Base-by-base conservation (phyloP, 2,797 vertebrate species). In the Amblyraja radiata region DNA sequence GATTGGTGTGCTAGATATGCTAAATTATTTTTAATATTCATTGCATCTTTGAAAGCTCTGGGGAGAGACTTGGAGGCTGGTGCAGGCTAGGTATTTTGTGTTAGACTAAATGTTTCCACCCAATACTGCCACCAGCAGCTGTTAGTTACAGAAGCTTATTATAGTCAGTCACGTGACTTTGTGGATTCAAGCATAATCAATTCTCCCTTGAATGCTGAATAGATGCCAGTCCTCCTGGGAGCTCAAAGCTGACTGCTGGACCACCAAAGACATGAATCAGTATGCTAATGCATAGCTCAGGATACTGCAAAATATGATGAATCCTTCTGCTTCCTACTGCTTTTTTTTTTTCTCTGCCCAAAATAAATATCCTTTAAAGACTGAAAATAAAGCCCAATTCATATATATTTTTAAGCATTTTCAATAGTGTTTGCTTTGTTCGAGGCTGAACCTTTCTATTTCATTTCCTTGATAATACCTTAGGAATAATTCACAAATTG, bases 21-120 rank as follows among this genome's bases (percentile, higher is more conserved):
- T 94, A 96, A 96, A 95, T 95, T 25, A 95, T 96, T 68, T 96
- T 96, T 94, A 95, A 94, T 95, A 93, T 93, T 93, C 93, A 93
- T 93, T 95, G 93, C 95, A 95, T 94, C 95, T 95, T 78, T 91
- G 78, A 91, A 78, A 80, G 94, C 95, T 93, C 95, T 93, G 93
- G 96, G 95, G 96, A 97, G 93, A 93, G 95, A 94, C 95, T 95
- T 76, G 95, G 94, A 95, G 95, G 93, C 94, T 95, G 93, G 94
- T 1, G 36, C 68, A 84, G 90, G 46, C 63, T 76, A 81, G 32
- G 36, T 65, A 93, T 94, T 94, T 93, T 91, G 96, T 95, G 96
- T 97, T 94, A 95, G 95, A 97, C 96, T 96, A 96, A 96, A 95
- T 96, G 95, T 96, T 96, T 97, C 95, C 83, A 93, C 94, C 95